phyloP scores from a whole-genome alignment of 1,140 invertebrate species.

The Diabrotica undecimpunctata region DNA sequence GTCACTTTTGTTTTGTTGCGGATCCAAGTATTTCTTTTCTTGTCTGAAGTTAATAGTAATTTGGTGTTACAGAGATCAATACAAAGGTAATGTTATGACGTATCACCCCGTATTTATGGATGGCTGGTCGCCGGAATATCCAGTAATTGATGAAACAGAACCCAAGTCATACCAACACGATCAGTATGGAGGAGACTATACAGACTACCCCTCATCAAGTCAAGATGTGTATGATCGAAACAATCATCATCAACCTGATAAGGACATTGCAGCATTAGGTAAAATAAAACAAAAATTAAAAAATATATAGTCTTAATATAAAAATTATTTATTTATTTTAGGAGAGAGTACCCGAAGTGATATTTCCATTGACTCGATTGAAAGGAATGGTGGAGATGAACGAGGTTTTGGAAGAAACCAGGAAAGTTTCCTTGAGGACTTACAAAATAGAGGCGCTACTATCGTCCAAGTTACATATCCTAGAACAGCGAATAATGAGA shows the following conservation, averaged over 20 bases:
- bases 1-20: no score
- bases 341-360: slow-evolving; percentile 63
- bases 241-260: slow-evolving; percentile 47
- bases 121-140: slow-evolving; percentile 88
- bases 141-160: slow-evolving; percentile 67
- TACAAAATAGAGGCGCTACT: slow-evolving; percentile 70
- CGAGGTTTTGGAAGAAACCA: slow-evolving; percentile 49
- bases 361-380: slow-evolving; percentile 74
- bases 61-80: slow-evolving; percentile 63
- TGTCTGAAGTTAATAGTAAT: neutral
- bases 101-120: slow-evolving; percentile 95
- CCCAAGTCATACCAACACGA: slow-evolving; percentile 51
- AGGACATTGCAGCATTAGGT: slow-evolving; percentile 41
- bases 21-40: no score
- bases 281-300: slow-evolving; percentile 18
- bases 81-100: slow-evolving; percentile 77
- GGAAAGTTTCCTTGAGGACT: slow-evolving; percentile 71
- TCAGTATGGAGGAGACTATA: slow-evolving; percentile 60
- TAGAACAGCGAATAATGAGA: slow-evolving; percentile 94
- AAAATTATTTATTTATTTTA: neutral
- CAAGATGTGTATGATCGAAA: slow-evolving; percentile 52
- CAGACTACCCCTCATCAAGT: slow-evolving; percentile 54
- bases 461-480: slow-evolving; percentile 93
- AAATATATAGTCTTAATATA: slow-evolving; percentile 32
- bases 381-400: slow-evolving; percentile 55